Percentiles rank a stretch among this genome's conserved stretches.
phyloP scores from a whole-genome alignment of 53 echinoderm and acorn worm genomes.

The Stichopus horrens region DNA sequence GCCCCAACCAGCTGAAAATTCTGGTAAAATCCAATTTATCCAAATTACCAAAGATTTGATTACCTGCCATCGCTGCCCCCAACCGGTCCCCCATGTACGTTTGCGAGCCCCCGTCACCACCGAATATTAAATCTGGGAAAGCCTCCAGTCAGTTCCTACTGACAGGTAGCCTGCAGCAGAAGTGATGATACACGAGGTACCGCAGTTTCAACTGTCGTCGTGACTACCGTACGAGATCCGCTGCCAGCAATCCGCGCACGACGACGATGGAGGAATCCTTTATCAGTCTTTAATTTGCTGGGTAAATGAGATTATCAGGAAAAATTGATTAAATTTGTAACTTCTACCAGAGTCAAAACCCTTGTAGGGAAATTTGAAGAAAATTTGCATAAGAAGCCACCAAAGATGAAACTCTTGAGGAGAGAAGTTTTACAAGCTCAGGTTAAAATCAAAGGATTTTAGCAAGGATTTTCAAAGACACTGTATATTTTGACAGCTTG shows the following conservation, averaged over 20 bases:
- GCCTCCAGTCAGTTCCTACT: neutral
- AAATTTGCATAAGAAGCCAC: slow-evolving; percentile 10
- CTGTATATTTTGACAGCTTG: too few species aligned
- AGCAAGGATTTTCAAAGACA: too few species aligned
- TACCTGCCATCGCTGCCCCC: slow-evolving; percentile 14
- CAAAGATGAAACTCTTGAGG: neutral
- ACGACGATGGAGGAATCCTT: neutral
- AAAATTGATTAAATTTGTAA: slow-evolving; percentile 33
- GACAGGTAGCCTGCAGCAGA: neutral
- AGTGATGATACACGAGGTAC: neutral
- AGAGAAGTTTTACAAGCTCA: too few species aligned
- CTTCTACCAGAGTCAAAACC: slow-evolving; percentile 12
- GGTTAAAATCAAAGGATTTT: too few species aligned
- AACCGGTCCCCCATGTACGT: slow-evolving; percentile 18
- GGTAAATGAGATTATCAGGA: slow-evolving; percentile 32
- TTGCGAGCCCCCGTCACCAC: slow-evolving; percentile 30
- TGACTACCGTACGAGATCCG: neutral
- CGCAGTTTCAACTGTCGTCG: neutral
- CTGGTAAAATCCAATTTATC: slow-evolving; percentile 30
- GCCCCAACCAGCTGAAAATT: neutral
- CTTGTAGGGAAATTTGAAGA: neutral
- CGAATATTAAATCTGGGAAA: slow-evolving; percentile 11
- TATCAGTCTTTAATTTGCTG: slow-evolving; percentile 28
- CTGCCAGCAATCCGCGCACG: neutral
- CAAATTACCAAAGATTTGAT: slow-evolving; percentile 36